Percentiles rank a stretch among this genome's conserved stretches.
Evolutionary conservation across 2,888 invertebrate genomes (phyloP).

Genomic region (Sceliomorpha sp.): DNA sequence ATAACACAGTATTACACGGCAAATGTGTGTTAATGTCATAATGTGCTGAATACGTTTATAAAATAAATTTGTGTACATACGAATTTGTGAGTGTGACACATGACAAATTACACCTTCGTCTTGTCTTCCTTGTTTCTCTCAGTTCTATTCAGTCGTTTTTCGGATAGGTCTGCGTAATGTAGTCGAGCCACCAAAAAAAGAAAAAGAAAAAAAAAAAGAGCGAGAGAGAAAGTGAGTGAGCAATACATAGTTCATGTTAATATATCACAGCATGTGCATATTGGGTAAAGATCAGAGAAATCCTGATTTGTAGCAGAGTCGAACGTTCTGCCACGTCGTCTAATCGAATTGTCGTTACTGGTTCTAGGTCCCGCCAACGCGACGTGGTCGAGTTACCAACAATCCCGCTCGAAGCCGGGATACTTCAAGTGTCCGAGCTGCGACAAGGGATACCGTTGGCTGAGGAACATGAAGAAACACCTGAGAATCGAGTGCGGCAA

Average conservation of each 20-base stretch:
- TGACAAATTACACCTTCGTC: slow-evolving; percentile 4
- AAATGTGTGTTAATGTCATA: slow-evolving; percentile 71
- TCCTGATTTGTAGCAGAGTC: too few species aligned
- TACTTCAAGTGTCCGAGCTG: slow-evolving; percentile 82
- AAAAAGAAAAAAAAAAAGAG: too few species aligned
- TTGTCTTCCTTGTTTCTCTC: too few species aligned
- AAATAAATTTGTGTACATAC: slow-evolving; percentile 72
- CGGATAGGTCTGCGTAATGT: too few species aligned
- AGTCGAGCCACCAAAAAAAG: too few species aligned
- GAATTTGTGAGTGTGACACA: slow-evolving; percentile 24
- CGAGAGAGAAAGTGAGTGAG: too few species aligned
- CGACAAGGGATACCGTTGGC: slow-evolving; percentile 83
- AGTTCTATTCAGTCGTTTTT: too few species aligned
- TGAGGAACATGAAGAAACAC: slow-evolving; percentile 83
- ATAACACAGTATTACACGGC: slow-evolving; percentile 59
- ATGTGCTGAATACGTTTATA: slow-evolving; percentile 71
- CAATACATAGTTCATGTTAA: too few species aligned
- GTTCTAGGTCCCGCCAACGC: slow-evolving; percentile 44
- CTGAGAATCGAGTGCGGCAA: slow-evolving; percentile 83
- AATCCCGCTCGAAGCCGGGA: slow-evolving; percentile 65
- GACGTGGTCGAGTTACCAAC: slow-evolving; percentile 40
- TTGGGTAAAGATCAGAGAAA: too few species aligned
- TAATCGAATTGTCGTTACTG: slow-evolving; percentile 46
- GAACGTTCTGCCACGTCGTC: too few species aligned
- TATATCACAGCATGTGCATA: too few species aligned